Conservation (phyloP, 2,888 invertebrate genomes). For the Ashinkailepas kermadecensis region DNA sequence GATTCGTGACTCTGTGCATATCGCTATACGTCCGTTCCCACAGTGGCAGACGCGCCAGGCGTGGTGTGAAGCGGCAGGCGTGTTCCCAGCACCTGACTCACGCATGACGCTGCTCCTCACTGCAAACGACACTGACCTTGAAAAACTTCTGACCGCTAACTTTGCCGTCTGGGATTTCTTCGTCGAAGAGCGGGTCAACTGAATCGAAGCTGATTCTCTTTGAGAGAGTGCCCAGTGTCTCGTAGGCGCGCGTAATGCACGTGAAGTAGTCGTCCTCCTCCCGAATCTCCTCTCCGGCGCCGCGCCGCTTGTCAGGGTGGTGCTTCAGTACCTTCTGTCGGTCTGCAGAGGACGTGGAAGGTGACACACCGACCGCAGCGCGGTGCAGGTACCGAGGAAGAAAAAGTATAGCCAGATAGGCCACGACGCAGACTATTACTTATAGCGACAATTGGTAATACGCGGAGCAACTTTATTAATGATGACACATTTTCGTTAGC, state of each 20-base stretch:
- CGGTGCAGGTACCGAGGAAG: too few relatives aligned
- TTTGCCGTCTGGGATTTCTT: slow-evolving; percentile 66
- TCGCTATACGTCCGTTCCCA: too few relatives aligned
- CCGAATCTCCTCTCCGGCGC: slow-evolving; percentile 74
- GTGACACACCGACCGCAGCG: neutral
- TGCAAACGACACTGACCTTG: slow-evolving; percentile 34
- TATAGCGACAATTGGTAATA: too few relatives aligned
- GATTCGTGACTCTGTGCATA: too few relatives aligned
- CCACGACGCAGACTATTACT: too few relatives aligned
- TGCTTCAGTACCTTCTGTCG: slow-evolving; percentile 81
- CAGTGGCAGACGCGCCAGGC: too few relatives aligned
- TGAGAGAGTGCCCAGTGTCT: slow-evolving; percentile 69
- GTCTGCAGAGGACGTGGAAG: slow-evolving; percentile 44
- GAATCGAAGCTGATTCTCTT: slow-evolving; percentile 91
- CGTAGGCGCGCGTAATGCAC: slow-evolving; percentile 96
- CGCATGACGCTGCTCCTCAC: neutral
- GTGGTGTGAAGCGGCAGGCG: too few relatives aligned
- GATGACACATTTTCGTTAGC: too few relatives aligned
- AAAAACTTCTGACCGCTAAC: slow-evolving; percentile 75
- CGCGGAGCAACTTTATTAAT: too few relatives aligned
- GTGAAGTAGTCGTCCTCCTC: slow-evolving; percentile 96
- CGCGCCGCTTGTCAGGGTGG: slow-evolving; percentile 96
- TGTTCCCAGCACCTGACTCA: too few relatives aligned
- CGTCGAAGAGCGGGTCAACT: slow-evolving; percentile 89
- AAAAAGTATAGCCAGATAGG: too few relatives aligned